Evolutionary conservation across 30 jellyfish, hydroid and myxozoan genomes (phyloP), one percentile per base, ranked within the genome.

Genomic region (Catostylus mosaicus): DNA sequence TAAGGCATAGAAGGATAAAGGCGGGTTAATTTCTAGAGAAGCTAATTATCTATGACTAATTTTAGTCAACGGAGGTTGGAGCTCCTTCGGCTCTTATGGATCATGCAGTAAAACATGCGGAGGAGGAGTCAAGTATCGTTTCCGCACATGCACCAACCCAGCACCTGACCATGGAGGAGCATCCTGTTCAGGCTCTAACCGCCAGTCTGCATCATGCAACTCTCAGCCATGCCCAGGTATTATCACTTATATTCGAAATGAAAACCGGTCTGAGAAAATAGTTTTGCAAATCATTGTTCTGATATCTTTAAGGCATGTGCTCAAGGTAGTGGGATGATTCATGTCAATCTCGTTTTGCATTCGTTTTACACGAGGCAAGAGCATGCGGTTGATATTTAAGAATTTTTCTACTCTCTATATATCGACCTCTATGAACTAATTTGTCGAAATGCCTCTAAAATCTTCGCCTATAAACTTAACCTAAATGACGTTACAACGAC

Each of bases 221-320:
- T 63, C 82, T 27, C 59, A 45, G 7, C 64, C 10, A 14, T 80
- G 67, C 35, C 90, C 90, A 64, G 83, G 90, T 52, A 80, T n/a
- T n/a, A n/a, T n/a, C 20, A 27, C 27, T 50, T 10, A 3, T 23
- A 43, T 9, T 43, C 16, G 14, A 43, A 43, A 6, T 16, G 16
- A 43, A 43, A 16, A 43, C 16, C 8, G 54, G 16, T 6, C 54
- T 43, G 16, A 9, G 16, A 43, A 43, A 6, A 9, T 43, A 43
- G 14, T 16, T 16, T 43, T 6, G 54, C n/a, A n/a, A n/a, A n/a
- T n/a, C n/a, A n/a, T n/a, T n/a, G n/a, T n/a, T n/a, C n/a, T n/a
- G n/a, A n/a, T n/a, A n/a, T n/a, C n/a, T n/a, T n/a, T n/a, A n/a
- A n/a, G n/a, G n/a, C n/a, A n/a, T n/a, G n/a, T n/a, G n/a, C n/a